Conservation (phyloP, 2,113 vertebrate species). For the Brachyhypopomus gauderio region DNA sequence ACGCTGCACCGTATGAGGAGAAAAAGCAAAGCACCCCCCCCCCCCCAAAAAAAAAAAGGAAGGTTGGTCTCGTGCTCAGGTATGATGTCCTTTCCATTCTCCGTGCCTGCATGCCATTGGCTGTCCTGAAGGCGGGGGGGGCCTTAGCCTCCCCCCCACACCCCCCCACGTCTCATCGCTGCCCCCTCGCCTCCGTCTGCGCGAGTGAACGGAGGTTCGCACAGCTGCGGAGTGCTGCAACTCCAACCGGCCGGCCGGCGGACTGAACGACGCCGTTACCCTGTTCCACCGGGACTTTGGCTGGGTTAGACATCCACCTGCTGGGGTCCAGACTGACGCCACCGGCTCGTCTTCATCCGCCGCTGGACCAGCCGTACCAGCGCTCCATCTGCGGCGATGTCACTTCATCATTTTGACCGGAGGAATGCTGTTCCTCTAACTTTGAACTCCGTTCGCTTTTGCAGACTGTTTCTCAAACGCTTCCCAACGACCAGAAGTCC, state of each 20-base stretch:
- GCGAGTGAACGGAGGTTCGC: constrained; percentile 67
- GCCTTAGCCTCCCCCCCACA: constrained; percentile 40
- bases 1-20: too few species aligned
- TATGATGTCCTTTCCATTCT: constrained; percentile 64
- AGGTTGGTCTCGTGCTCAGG: constrained; percentile 73
- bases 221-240: constrained; percentile 72
- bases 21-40: too few species aligned
- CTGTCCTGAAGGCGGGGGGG: constrained; percentile 60
- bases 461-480: neutral
- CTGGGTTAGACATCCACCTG: too few species aligned
- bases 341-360: too few species aligned
- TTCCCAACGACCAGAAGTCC: constrained; percentile 21
- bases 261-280: neutral
- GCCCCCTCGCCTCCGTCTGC: constrained; percentile 56
- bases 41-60: constrained; percentile 42
- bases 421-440: constrained; percentile 42
- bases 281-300: too few species aligned
- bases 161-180: constrained; percentile 50
- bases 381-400: neutral
- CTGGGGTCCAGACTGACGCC: too few species aligned
- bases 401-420: constrained; percentile 27
- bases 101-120: constrained; percentile 62
- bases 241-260: constrained; percentile 53
- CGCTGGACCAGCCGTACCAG: neutral
- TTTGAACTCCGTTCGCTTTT: constrained; percentile 15